Percentiles rank a stretch among this genome's conserved stretches.
These are phyloP conservation scores for Nephrotoma guestfalica DNA, from an alignment of 2,888 invertebrate genomes.

Conservation along the genomic window DNA sequence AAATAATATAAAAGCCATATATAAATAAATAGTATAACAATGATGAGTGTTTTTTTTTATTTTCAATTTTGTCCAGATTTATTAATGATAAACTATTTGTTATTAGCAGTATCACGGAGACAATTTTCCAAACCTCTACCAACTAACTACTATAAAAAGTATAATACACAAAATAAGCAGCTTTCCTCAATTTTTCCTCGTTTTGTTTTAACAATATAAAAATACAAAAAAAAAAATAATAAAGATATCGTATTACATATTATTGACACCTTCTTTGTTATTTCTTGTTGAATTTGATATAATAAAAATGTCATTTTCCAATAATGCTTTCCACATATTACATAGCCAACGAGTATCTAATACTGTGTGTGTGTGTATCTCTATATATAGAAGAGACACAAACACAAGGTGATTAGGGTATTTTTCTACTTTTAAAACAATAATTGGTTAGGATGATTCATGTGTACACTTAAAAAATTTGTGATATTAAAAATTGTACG, in stretches of 20 bases:
- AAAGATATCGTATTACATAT: constrained; percentile 2
- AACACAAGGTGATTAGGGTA: neutral
- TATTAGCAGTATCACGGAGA: neutral
- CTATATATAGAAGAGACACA: neutral
- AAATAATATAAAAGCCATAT: neutral
- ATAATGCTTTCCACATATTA: neutral
- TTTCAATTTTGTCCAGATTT: neutral
- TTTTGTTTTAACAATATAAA: neutral
- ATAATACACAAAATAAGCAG: neutral
- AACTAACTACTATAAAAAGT: neutral
- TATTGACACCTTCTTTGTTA: constrained; percentile 1
- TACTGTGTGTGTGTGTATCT: neutral
- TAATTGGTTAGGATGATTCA: neutral
- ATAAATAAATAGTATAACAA: neutral
- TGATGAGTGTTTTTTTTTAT: neutral
- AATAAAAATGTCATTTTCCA: neutral
- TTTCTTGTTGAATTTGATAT: neutral
- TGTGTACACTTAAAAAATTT: neutral
- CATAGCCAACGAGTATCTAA: neutral
- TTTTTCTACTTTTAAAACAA: neutral
- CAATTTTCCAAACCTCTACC: neutral
- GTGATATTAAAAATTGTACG: neutral
- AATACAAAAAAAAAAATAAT: neutral
- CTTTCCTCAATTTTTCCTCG: neutral
- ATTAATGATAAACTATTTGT: neutral